Conservation (phyloP, 2,797 vertebrate genomes). For the Avahi laniger region DNA sequence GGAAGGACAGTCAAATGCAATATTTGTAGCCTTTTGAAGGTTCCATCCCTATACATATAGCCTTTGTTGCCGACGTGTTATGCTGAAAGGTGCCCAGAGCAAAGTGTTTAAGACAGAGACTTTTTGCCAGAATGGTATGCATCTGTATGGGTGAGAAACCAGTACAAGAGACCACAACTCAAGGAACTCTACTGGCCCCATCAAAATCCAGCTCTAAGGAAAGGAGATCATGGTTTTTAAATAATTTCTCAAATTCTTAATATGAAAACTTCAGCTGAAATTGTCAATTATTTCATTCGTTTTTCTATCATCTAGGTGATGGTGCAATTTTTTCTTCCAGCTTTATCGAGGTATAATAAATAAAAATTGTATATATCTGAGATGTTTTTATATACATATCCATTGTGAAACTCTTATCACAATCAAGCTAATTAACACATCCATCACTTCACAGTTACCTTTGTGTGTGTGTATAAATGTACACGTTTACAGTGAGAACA, state of each 20-base stretch:
- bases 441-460: background rate
- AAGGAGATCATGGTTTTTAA: conserved; percentile 5
- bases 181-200: background rate
- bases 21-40: conserved; percentile 49
- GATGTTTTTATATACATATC: background rate
- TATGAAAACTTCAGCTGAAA: background rate
- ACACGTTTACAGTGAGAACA: background rate
- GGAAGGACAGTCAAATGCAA: conserved; percentile 24
- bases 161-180: conserved; percentile 28
- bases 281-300: background rate
- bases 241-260: background rate
- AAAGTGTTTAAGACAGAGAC: background rate
- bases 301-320: background rate
- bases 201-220: conserved; percentile 29
- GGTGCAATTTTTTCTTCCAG: background rate
- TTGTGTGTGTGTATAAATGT: background rate
- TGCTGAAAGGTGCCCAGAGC: conserved; percentile 13
- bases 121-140: background rate
- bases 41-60: background rate
- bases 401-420: background rate
- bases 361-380: background rate
- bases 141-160: background rate
- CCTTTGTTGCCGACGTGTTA: conserved; percentile 12
- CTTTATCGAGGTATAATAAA: background rate
- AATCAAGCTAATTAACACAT: background rate